phyloP scores from a whole-genome alignment of 2,797 vertebrate species.

The Gambusia yucatana region DNA sequence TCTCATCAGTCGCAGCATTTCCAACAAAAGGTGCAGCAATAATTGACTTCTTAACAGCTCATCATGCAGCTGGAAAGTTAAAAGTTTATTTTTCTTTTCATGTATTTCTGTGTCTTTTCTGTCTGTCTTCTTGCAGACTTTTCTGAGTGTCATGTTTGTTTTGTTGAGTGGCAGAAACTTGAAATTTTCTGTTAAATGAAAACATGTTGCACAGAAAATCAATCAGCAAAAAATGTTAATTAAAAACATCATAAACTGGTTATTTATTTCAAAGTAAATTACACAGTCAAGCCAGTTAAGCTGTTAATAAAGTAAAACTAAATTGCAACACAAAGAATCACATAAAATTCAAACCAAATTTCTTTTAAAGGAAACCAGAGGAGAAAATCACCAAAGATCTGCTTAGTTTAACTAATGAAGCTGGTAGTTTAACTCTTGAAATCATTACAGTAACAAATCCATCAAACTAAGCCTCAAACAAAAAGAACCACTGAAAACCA shows the following conservation, averaged over 20 bases:
- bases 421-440: not conserved
- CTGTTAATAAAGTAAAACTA: not conserved
- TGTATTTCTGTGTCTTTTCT: not conserved
- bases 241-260: too few species aligned
- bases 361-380: not conserved
- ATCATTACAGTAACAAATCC: not conserved
- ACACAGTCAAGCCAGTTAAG: not conserved
- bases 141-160: not conserved
- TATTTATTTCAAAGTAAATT: not conserved
- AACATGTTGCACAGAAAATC: not conserved
- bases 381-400: not conserved
- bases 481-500: too few species aligned
- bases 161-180: not conserved
- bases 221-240: not conserved
- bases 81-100: not conserved
- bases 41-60: not conserved
- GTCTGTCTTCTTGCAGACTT: not conserved
- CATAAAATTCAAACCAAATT: too few species aligned
- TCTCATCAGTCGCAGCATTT: not conserved
- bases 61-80: not conserved
- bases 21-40: not conserved
- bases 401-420: not conserved
- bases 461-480: not conserved
- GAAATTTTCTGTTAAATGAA: not conserved
- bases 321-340: not conserved